Evolutionary conservation across 2,113 vertebrate genomes (phyloP).

Genomic region (Vulpes lagopus): DNA sequence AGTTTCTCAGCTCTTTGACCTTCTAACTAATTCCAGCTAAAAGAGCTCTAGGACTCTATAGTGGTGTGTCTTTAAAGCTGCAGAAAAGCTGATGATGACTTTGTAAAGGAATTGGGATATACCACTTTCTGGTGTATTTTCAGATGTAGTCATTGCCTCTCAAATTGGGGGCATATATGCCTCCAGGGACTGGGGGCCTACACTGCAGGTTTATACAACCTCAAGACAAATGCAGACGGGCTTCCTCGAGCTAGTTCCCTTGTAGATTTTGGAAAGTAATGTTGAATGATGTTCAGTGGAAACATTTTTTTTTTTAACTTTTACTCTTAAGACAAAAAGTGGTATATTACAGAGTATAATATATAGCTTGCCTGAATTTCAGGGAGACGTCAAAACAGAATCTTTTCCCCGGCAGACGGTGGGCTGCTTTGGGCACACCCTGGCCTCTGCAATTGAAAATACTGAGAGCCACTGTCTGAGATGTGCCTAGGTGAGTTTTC

Average conservation of each 20-base stretch:
- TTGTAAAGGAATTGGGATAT: slow-evolving; percentile 41
- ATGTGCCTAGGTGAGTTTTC: not conserved
- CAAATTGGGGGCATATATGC: not conserved
- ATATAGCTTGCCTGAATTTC: not conserved
- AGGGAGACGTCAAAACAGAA: not conserved
- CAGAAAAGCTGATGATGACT: not conserved
- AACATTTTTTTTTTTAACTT: not conserved
- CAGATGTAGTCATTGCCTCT: slow-evolving; percentile 12
- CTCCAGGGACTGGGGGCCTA: not conserved
- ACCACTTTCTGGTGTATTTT: slow-evolving; percentile 28
- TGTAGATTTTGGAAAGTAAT: not conserved
- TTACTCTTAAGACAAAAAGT: not conserved
- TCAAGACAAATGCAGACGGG: not conserved
- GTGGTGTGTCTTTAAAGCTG: not conserved
- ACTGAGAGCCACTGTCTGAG: not conserved
- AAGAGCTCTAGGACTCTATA: not conserved
- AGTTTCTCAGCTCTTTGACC: slow-evolving; percentile 65
- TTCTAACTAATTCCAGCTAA: slow-evolving; percentile 71
- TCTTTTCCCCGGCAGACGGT: not conserved
- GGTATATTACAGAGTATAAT: not conserved
- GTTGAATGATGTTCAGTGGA: not conserved
- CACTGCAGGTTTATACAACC: not conserved
- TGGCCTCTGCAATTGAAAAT: not conserved
- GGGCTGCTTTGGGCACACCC: not conserved
- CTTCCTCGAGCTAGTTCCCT: not conserved